Conservation (phyloP, 2,113 vertebrate genomes). For the Lophura nycthemera region DNA sequence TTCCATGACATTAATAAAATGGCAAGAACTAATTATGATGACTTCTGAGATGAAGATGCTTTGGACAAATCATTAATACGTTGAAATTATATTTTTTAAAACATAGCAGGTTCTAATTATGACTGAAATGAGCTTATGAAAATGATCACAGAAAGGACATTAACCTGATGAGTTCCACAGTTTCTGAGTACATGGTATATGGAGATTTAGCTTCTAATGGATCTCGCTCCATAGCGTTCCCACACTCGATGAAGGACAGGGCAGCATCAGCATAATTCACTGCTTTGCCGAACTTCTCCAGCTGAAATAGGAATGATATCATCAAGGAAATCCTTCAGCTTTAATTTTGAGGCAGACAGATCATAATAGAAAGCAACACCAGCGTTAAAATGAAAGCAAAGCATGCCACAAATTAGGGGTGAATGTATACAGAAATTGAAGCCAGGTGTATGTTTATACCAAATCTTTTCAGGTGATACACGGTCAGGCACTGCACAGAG, state of each 20-base stretch:
- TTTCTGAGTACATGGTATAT: slow-evolving; percentile 99
- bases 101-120: slow-evolving; percentile 77
- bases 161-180: slow-evolving; percentile 98
- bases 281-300: slow-evolving; percentile 97
- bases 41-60: slow-evolving; percentile 80
- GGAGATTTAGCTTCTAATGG: slow-evolving; percentile 97
- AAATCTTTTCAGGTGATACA: background rate
- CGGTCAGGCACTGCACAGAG: background rate
- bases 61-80: slow-evolving; percentile 79
- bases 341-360: background rate
- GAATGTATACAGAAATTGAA: background rate
- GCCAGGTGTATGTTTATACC: background rate
- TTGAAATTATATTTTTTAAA: slow-evolving; percentile 78
- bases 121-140: slow-evolving; percentile 77
- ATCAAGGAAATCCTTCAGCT: slow-evolving; percentile 26
- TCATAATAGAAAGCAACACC: background rate
- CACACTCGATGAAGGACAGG: slow-evolving; percentile 97
- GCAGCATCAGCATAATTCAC: slow-evolving; percentile 97
- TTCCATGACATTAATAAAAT: slow-evolving; percentile 84
- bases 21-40: slow-evolving; percentile 83
- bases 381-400: slow-evolving; percentile 23
- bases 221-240: slow-evolving; percentile 97
- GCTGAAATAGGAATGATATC: slow-evolving; percentile 79
- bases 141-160: slow-evolving; percentile 75
- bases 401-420: accelerated